phyloP scores from a whole-genome alignment of 1,140 invertebrate species.

The Holcopasites calliopsidis region DNA sequence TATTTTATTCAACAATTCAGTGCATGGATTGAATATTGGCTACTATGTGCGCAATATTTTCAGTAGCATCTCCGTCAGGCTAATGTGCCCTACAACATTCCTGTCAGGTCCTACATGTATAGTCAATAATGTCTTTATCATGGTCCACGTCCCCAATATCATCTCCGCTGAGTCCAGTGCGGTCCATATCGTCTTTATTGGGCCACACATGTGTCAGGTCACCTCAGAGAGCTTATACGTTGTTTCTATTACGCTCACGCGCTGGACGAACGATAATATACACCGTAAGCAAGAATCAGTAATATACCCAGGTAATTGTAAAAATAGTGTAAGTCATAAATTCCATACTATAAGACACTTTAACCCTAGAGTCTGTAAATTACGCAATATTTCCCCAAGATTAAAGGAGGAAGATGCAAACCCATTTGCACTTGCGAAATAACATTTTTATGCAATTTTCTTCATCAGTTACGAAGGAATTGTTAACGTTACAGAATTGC shows the following conservation, averaged over 20 bases:
- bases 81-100: neutral
- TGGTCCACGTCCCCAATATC: neutral
- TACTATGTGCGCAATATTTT: too few species aligned
- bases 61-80: neutral
- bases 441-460: too few species aligned
- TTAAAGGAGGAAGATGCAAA: too few species aligned
- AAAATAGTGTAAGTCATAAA: too few species aligned
- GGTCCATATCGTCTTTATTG: conserved; percentile 11
- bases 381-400: too few species aligned
- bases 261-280: neutral
- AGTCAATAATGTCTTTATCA: neutral
- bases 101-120: neutral
- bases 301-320: neutral
- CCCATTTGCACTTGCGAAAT: too few species aligned
- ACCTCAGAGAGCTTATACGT: neutral
- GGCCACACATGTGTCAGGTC: neutral
- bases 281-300: neutral
- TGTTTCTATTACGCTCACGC: neutral
- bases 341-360: too few species aligned
- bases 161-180: neutral
- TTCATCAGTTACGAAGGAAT: too few species aligned
- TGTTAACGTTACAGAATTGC: too few species aligned
- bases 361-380: too few species aligned
- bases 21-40: too few species aligned
- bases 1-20: too few species aligned